These are phyloP conservation scores for Synaphobranchus kaupii DNA, from an alignment of 2,797 vertebrate species.

Conservation along the genomic window DNA sequence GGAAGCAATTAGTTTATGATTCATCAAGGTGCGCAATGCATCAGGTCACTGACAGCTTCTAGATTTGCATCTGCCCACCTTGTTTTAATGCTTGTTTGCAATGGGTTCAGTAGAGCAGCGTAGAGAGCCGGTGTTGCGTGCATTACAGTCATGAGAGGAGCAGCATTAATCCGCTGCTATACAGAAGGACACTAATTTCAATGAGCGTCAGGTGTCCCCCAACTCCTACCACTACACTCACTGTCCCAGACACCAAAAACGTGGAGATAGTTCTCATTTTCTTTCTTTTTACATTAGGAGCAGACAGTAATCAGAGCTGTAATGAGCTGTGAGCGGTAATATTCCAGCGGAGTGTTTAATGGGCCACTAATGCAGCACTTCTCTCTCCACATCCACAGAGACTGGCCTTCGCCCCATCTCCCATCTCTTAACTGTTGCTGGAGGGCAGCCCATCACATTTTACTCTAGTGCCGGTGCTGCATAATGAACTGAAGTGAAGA, in stretches of 20 bases:
- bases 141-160: background rate
- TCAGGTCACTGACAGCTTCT: background rate
- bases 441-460: background rate
- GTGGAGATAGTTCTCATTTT: background rate
- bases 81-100: background rate
- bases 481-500: conserved; percentile 7
- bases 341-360: conserved; percentile 24
- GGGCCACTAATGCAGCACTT: background rate
- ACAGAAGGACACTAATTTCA: background rate
- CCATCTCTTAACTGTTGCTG: conserved; percentile 18
- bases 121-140: background rate
- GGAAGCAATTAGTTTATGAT: background rate
- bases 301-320: conserved; percentile 8
- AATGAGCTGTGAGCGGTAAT: conserved; percentile 16
- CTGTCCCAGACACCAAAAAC: background rate
- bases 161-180: background rate
- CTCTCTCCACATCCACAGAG: background rate
- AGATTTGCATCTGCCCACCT: background rate
- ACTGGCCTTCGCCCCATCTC: conserved; percentile 6
- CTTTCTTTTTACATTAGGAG: conserved; percentile 12
- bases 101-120: background rate
- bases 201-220: background rate
- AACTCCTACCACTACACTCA: background rate
- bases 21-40: background rate
- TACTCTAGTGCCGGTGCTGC: background rate